Evolutionary conservation across 37 sponge, comb jelly and placozoan species (phyloP), one percentile per base, ranked within the genome.

Genomic region (Agelas oroides): DNA sequence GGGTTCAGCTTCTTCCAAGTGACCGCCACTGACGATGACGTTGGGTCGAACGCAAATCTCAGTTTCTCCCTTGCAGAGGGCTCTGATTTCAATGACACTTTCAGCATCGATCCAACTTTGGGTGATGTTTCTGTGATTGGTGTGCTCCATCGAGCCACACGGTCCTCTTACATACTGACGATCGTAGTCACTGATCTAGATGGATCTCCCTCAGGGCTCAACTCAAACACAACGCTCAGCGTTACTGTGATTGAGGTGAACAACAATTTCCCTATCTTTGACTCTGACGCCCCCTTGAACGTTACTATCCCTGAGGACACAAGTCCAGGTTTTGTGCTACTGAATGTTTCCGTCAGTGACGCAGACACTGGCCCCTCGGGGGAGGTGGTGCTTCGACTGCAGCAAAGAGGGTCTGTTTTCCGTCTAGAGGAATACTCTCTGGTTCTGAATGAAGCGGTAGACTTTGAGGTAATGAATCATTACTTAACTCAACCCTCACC

Each of bases 381-480:
- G 2, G 37, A 59, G 8, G 73, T 83, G n/a, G 30, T 15, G 19
- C 27, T 89, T 21, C 21, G 25, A 11, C 32, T 78, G 5, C 25
- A 40, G 11, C 73, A 70, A 24, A 68, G 40, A 17, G 80, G 61
- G 24, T 23, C 27, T 63, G 37, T 60, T 18, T 91, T 92, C 65
- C 23, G 54, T 18, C 68, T 86, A 19, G 19, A 77, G n/a, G 62
- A 34, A 13, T 53, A 86, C 69, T n/a, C 40, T 0, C 36, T 89
- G 54, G 21, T 71, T 13, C 54, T 89, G 58, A 62, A 77, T 33
- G 25, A 2, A 17, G 27, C 30, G 0, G 27, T 89, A 25, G 66
- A 79, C 53, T 89, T 60, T 83, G 84, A 89, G 71, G 90, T 89
- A 52, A 70, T 72, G 0, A 19, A 16, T 46, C n/a, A n/a, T n/a